Evolutionary conservation across 2,113 vertebrate genomes (phyloP).

Genomic region (Regulus satrapa): DNA sequence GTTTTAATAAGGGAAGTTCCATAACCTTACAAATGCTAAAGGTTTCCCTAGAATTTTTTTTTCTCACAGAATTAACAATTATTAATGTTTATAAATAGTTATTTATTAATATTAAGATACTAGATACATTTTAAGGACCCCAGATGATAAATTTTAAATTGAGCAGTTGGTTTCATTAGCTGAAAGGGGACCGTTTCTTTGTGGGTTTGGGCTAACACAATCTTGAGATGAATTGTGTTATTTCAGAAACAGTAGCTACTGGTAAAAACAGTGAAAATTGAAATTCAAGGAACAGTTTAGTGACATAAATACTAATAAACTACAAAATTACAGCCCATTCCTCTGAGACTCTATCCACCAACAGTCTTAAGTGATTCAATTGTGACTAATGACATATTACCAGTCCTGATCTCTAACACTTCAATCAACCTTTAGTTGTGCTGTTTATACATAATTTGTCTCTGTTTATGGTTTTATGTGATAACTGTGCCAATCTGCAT

Average conservation of each 20-base stretch:
- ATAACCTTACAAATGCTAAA: background rate
- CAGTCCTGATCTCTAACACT: conserved; percentile 12
- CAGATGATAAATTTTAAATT: background rate
- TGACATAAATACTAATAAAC: background rate
- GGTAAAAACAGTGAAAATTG: background rate
- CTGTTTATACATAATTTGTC: conserved; percentile 14
- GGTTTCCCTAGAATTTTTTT: background rate
- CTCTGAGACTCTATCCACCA: background rate
- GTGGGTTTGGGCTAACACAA: background rate
- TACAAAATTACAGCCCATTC: background rate
- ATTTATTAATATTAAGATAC: background rate
- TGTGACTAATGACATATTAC: conserved; percentile 9
- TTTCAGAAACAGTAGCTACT: background rate
- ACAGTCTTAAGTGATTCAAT: conserved; percentile 24
- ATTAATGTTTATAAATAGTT: background rate
- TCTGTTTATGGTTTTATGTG: conserved; percentile 1
- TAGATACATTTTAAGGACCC: background rate
- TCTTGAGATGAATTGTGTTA: background rate
- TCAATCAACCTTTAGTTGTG: conserved; percentile 15
- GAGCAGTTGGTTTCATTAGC: background rate
- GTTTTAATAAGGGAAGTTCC: background rate
- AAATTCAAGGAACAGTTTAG: background rate
- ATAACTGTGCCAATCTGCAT: background rate
- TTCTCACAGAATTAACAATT: background rate
- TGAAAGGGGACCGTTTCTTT: background rate